phyloP scores from a whole-genome alignment of 2,113 vertebrate species.

The Aegotheles bennettii region DNA sequence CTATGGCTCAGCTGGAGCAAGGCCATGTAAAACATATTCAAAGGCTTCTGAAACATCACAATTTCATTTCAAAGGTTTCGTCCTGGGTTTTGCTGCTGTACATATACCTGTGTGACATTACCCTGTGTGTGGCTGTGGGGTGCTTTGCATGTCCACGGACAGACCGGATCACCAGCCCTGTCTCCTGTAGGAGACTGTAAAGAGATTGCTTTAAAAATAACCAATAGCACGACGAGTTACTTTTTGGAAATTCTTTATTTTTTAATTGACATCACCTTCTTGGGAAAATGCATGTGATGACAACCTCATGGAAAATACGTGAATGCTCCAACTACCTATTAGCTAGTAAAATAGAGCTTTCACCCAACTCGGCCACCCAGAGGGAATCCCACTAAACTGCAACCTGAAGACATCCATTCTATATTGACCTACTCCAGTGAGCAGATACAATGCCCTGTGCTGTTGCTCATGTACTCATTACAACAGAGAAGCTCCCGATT shows the following conservation, averaged over 20 bases:
- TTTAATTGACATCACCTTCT: neutral
- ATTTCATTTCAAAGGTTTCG: neutral
- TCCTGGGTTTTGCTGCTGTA: neutral
- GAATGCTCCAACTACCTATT: slow-evolving; percentile 16
- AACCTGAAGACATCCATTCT: neutral
- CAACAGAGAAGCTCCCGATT: neutral
- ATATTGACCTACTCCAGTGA: neutral
- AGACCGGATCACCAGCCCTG: neutral
- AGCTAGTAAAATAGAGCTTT: slow-evolving; percentile 24
- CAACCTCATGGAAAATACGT: neutral
- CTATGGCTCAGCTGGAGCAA: neutral
- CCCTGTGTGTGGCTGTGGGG: neutral
- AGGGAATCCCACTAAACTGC: neutral
- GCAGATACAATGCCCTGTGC: neutral
- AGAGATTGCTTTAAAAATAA: neutral
- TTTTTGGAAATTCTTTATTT: neutral
- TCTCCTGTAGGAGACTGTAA: fast-evolving
- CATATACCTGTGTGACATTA: neutral
- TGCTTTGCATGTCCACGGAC: neutral
- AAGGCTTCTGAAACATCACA: neutral
- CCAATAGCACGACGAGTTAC: fast-evolving
- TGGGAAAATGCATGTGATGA: fast-evolving
- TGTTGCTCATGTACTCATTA: neutral
- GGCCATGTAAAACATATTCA: neutral
- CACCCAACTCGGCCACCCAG: neutral